A percentile compares a stretch with the other conserved stretches of the same genome.
Conservation (phyloP, 2,797 vertebrate species). For the Scolopax rusticola region DNA sequence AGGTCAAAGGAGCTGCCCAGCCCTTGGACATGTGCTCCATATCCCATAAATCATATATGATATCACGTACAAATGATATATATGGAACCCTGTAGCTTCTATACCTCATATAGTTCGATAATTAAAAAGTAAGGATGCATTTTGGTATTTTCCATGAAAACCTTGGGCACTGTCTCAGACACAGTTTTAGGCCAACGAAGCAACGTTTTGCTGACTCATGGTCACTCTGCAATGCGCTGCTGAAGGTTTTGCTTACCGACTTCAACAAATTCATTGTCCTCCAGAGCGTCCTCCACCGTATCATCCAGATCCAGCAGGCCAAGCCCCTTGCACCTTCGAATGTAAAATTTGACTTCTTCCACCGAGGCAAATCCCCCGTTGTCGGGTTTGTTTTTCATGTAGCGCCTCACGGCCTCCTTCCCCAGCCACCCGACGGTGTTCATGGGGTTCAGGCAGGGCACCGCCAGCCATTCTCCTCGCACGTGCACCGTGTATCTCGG, state of each 20-base stretch:
- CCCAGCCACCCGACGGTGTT: constrained; percentile 88
- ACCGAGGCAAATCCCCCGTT: constrained; percentile 88
- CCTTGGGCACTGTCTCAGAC: accelerated
- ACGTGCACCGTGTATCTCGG: constrained; percentile 93
- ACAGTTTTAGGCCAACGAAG: background rate
- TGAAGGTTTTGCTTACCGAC: constrained; percentile 85
- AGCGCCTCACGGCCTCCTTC: constrained; percentile 91
- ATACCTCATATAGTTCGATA: background rate
- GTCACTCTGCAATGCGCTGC: accelerated
- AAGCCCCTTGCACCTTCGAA: constrained; percentile 91
- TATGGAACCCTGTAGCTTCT: background rate
- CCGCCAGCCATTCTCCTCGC: constrained; percentile 94
- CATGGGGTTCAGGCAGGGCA: constrained; percentile 85
- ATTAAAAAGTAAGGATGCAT: background rate
- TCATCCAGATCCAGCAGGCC: constrained; percentile 93
- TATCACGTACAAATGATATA: background rate
- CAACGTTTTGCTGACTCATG: background rate
- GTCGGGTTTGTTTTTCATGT: constrained; percentile 95
- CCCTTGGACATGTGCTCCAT: background rate
- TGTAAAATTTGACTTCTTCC: constrained; percentile 85
- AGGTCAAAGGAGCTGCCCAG: background rate
- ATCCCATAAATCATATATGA: background rate
- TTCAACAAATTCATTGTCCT: constrained; percentile 97
- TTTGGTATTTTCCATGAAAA: background rate
- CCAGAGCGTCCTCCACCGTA: constrained; percentile 88